These are phyloP conservation scores for Pristionchus entomophagus DNA, from an alignment of 2,888 invertebrate genomes.

Conservation along the genomic window DNA sequence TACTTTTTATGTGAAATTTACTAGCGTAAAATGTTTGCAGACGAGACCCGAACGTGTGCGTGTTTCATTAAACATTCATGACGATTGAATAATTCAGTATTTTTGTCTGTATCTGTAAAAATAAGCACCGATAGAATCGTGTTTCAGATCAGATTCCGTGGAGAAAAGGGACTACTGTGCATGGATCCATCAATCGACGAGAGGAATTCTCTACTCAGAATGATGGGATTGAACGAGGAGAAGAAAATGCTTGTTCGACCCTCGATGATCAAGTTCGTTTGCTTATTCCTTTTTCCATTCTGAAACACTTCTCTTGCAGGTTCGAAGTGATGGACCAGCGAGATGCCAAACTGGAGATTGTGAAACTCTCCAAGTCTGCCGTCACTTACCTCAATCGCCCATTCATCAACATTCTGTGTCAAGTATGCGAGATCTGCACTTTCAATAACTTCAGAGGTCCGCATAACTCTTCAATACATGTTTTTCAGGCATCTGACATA, in stretches of 20 bases:
- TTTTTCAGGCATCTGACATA: too few relatives aligned
- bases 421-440: conserved; percentile 55
- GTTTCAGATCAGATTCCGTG: conserved; percentile 64
- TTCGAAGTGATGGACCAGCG: not conserved
- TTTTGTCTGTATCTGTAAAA: too few relatives aligned
- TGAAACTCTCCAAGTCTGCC: conserved; percentile 71
- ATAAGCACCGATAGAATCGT: not conserved
- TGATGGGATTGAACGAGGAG: not conserved
- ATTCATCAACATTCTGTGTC: conserved; percentile 75
- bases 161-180: conserved; percentile 67
- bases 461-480: too few relatives aligned
- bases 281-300: not conserved
- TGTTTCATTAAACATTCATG: too few relatives aligned
- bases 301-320: not conserved
- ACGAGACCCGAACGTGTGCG: too few relatives aligned
- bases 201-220: conserved; percentile 15
- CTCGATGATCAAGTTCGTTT: conserved; percentile 48
- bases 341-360: conserved; percentile 61
- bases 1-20: too few relatives aligned
- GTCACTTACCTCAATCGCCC: conserved; percentile 75
- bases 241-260: conserved; percentile 46
- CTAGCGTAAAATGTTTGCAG: too few relatives aligned
- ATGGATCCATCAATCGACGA: conserved; percentile 68
- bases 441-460: too few relatives aligned
- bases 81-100: too few relatives aligned